phyloP scores from a whole-genome alignment of 2,797 vertebrate genomes.

The Sebastes reedi region DNA sequence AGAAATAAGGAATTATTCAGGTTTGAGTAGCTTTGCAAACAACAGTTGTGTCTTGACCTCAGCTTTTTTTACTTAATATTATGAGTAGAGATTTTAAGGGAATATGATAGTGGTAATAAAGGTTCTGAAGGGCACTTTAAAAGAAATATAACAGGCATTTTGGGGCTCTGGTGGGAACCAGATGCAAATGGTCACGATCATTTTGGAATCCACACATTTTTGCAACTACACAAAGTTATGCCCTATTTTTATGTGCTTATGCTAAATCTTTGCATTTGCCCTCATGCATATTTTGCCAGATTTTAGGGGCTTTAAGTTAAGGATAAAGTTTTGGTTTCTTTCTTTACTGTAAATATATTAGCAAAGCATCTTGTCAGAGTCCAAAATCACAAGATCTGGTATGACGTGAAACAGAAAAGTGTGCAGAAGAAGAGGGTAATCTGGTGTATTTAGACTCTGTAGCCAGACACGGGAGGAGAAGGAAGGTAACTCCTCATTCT shows the following conservation, averaged over 20 bases:
- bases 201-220: neutral
- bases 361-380: neutral
- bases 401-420: neutral
- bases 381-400: neutral
- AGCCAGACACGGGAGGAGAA: fast-evolving
- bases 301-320: neutral
- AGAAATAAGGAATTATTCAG: neutral
- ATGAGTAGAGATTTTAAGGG: neutral
- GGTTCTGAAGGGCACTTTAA: neutral
- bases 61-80: neutral
- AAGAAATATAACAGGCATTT: neutral
- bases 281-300: neutral
- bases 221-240: neutral
- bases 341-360: neutral
- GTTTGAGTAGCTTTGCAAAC: neutral
- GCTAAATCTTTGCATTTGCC: neutral
- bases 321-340: neutral
- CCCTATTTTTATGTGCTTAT: neutral
- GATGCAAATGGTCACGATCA: neutral
- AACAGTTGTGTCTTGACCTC: neutral
- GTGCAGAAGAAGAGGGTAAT: neutral
- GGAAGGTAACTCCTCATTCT: neutral
- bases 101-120: neutral
- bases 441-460: neutral
- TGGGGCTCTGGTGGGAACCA: neutral